Evolutionary conservation across 2,888 invertebrate species (phyloP).

Genomic region (Dione juno): DNA sequence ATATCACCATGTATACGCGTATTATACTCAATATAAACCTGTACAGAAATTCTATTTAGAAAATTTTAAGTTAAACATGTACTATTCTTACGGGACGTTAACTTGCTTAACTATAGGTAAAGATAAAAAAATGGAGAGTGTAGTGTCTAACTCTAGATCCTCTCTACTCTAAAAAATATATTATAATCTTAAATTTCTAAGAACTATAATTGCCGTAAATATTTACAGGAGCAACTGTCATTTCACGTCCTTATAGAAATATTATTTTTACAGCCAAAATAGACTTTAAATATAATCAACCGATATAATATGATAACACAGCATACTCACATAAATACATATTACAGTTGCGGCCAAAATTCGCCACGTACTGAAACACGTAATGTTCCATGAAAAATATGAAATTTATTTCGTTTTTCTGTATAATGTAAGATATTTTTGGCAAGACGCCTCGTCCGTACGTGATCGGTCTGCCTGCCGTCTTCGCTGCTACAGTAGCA

Average conservation of each 20-base stretch:
- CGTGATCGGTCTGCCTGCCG: conserved; percentile 20
- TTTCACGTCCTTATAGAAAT: too few species aligned
- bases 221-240: too few species aligned
- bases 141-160: too few species aligned
- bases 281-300: too few species aligned
- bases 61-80: too few species aligned
- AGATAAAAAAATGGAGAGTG: too few species aligned
- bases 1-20: not conserved
- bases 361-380: not conserved
- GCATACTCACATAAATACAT: not conserved
- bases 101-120: too few species aligned
- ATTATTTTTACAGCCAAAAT: too few species aligned
- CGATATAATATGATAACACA: not conserved
- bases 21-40: conserved; percentile 1
- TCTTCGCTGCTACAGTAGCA: not conserved
- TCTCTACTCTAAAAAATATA: too few species aligned
- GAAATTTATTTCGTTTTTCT: conserved; percentile 17
- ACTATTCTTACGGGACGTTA: too few species aligned
- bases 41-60: not conserved
- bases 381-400: conserved; percentile 26
- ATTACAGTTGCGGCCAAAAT: not conserved
- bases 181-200: too few species aligned
- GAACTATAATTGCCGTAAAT: too few species aligned
- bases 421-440: conserved; percentile 32
- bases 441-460: conserved; percentile 20